These are phyloP conservation scores for Hippocampus comes DNA, from an alignment of 2,113 vertebrate species.

Conservation along the genomic window DNA sequence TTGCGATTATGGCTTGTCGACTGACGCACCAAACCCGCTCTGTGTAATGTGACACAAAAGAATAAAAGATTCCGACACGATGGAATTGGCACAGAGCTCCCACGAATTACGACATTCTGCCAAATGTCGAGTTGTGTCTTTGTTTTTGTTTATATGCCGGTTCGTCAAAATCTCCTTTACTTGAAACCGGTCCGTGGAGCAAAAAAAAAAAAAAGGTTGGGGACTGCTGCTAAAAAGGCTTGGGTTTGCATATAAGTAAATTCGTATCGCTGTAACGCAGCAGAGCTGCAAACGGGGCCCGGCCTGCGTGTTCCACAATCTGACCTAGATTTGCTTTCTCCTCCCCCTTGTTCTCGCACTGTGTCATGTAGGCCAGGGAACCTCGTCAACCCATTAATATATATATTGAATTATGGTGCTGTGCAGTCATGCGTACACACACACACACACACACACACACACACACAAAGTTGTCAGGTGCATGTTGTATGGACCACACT, in stretches of 20 bases:
- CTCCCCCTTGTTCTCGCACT: conserved; percentile 12
- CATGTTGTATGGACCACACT: conserved; percentile 65
- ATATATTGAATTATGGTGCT: conserved; percentile 60
- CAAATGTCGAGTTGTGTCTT: neutral
- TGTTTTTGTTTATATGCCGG: neutral
- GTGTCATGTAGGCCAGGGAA: conserved; percentile 48
- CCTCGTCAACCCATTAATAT: conserved; percentile 43
- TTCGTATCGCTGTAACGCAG: conserved; percentile 33
- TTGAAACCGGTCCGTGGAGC: conserved; percentile 8
- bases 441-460: conserved; percentile 28
- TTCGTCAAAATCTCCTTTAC: conserved; percentile 10
- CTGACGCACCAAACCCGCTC: neutral
- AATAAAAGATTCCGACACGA: neutral
- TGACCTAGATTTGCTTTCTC: conserved; percentile 59
- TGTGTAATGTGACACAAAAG: neutral
- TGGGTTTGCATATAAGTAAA: conserved; percentile 39
- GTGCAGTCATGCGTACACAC: conserved; percentile 33
- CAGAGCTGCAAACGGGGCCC: conserved; percentile 19
- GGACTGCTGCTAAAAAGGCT: neutral
- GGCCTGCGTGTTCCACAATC: conserved; percentile 52
- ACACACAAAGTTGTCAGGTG: conserved; percentile 45
- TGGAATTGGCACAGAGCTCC: neutral
- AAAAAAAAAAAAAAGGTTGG: neutral
- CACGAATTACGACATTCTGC: neutral
- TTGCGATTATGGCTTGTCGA: neutral